Percentiles rank a stretch among this genome's conserved stretches.
These are phyloP conservation scores for Nasua narica DNA, from an alignment of 2,797 vertebrate species.

Conservation along the genomic window DNA sequence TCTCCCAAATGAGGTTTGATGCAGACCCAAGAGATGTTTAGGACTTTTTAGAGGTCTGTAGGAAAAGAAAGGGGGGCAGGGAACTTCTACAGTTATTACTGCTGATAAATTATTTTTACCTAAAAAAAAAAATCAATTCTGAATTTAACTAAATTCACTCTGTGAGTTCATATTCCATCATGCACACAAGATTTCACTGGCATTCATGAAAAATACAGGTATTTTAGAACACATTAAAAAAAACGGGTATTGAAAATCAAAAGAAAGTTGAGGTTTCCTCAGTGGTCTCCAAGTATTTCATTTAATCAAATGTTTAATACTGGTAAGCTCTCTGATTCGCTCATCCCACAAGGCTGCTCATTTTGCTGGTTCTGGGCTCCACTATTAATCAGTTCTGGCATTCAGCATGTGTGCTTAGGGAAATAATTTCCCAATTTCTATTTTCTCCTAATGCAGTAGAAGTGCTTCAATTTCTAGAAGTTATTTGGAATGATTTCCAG, in stretches of 20 bases:
- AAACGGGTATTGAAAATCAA: not conserved
- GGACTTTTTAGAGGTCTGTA: not conserved
- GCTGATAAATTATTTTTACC: not conserved
- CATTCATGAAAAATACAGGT: not conserved
- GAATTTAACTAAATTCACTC: not conserved
- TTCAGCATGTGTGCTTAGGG: not conserved
- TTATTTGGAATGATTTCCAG: not conserved
- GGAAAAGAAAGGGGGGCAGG: accelerated
- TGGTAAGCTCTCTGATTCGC: not conserved
- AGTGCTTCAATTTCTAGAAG: not conserved
- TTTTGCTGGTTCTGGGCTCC: not conserved
- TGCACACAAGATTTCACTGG: not conserved
- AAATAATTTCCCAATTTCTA: constrained; percentile 7
- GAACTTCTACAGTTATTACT: too few species aligned
- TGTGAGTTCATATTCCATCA: not conserved
- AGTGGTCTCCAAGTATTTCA: not conserved
- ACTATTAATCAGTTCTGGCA: not conserved
- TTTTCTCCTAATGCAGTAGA: not conserved
- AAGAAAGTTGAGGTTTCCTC: not conserved
- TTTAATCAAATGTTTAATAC: not conserved
- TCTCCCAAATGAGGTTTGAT: not conserved
- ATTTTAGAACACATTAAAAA: not conserved
- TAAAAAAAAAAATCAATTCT: not conserved
- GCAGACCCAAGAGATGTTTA: not conserved
- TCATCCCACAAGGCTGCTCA: not conserved